These are phyloP conservation scores for Plumapathes pennacea DNA, from an alignment of 92 coral and sea anemone species.

Conservation along the genomic window DNA sequence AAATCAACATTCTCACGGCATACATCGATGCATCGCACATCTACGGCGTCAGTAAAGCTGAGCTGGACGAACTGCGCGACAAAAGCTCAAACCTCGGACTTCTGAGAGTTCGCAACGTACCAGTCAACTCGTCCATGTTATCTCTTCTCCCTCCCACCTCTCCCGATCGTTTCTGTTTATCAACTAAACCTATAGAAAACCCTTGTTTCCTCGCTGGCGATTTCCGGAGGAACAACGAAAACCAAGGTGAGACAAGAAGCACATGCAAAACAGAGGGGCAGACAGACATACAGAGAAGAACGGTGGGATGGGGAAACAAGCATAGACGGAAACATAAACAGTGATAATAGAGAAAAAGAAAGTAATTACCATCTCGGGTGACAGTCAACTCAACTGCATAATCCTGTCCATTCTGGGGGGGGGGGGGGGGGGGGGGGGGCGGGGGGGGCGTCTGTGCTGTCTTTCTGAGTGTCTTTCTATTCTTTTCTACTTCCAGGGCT, in stretches of 20 bases:
- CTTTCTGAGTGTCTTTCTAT: too few species aligned
- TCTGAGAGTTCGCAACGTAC: slow-evolving; percentile 9
- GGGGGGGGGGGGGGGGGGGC: too few species aligned
- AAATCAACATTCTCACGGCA: slow-evolving; percentile 35
- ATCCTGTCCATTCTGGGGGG: too few species aligned
- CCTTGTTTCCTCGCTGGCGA: slow-evolving; percentile 39
- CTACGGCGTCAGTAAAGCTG: slow-evolving; percentile 21
- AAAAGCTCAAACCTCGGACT: slow-evolving; percentile 9
- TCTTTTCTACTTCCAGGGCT: slow-evolving; percentile 35
- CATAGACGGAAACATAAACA: too few species aligned
- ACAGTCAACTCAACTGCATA: too few species aligned
- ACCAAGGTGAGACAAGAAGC: slow-evolving; percentile 23
- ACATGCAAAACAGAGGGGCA: neutral
- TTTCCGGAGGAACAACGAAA: slow-evolving; percentile 28
- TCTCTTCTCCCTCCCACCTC: slow-evolving; percentile 16
- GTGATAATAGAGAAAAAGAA: too few species aligned
- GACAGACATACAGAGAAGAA: too few species aligned
- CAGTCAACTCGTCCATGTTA: slow-evolving; percentile 5
- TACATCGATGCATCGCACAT: slow-evolving; percentile 63
- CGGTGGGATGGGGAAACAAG: too few species aligned
- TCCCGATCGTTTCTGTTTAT: slow-evolving; percentile 14
- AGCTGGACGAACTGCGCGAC: slow-evolving; percentile 18
- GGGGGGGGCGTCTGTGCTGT: too few species aligned
- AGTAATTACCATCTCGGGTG: too few species aligned
- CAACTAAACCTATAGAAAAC: slow-evolving; percentile 1